These are phyloP conservation scores for Calameuta idolon DNA, from an alignment of 2,888 invertebrate genomes.

Conservation along the genomic window DNA sequence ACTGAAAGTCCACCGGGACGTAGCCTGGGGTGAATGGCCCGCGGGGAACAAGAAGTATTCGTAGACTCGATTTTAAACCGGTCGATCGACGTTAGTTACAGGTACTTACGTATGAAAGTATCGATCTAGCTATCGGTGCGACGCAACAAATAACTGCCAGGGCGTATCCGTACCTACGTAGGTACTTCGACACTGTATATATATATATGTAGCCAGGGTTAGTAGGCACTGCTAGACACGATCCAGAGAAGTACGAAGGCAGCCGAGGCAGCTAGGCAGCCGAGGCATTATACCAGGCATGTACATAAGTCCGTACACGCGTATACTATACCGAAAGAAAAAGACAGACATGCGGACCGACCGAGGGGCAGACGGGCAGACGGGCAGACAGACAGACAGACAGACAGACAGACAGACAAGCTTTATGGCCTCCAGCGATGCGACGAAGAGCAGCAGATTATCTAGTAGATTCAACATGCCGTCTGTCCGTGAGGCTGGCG, in stretches of 20 bases:
- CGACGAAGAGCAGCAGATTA: conserved; percentile 39
- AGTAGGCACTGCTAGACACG: background rate
- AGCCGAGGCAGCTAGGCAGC: background rate
- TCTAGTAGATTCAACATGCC: conserved; percentile 40
- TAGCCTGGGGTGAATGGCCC: background rate
- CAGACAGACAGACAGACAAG: conserved; percentile 39
- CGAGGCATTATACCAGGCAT: background rate
- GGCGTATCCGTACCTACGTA: background rate
- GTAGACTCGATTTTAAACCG: background rate
- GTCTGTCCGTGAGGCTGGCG: conserved; percentile 38
- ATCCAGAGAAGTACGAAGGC: background rate
- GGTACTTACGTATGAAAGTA: background rate
- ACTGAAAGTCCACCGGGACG: background rate
- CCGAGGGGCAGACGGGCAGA: conserved; percentile 35
- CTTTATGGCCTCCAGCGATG: conserved; percentile 35
- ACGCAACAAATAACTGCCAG: background rate
- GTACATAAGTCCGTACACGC: background rate
- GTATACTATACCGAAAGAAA: background rate
- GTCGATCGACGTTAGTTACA: background rate
- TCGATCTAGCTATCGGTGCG: background rate
- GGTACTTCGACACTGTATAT: background rate
- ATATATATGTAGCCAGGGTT: background rate
- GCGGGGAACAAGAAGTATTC: background rate
- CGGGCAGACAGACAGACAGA: conserved; percentile 35
- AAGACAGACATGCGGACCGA: conserved; percentile 29